Evolutionary conservation across 1,140 invertebrate species (phyloP), one percentile per base, ranked within the genome.

Genomic region (Magallana gigas): DNA sequence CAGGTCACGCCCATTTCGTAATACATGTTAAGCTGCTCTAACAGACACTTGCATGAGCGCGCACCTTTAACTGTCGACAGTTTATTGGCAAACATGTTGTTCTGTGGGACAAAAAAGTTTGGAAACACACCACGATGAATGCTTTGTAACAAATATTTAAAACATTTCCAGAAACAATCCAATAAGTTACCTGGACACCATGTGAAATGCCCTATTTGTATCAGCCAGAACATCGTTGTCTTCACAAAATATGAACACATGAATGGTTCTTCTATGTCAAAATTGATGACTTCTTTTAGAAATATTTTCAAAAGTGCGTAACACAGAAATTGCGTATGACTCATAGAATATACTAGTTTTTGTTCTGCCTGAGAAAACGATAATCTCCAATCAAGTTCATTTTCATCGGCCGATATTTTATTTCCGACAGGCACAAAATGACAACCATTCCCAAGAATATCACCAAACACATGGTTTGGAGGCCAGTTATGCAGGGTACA

Each of bases 341-440:
- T 87, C n/a, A 84, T 68, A 57, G 81, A 68, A 58, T 71, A 76
- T 48, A 87, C 62, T 9, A 87, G 16, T 36, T 64, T 9, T 76
- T 87, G 83, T 59, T 87, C 86, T 9, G 57, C 81, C 1, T 83
- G 36, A 8, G 86, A 87, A 36, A 87, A 87, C 3, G 86, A 87
- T 9, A 87, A 14, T 23, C 86, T 81, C 86, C 82, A 87, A 36
- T 84, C 81, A 57, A 87, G 2, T 29, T 84, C 83, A 29, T 60
- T 36, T 62, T 8, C 2, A 9, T 29, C 58, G 2, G 23, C 62
- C 6, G 11, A 0, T 7, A 14, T n/a, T 59, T 71, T 64, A 16
- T 11, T 3, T 16, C 86, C 86, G 0, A 87, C 16, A 12, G 86
- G 80, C 6, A 87, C 82, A 58, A 83, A 87, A 18, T 76, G 82